Percentiles rank a stretch among this genome's conserved stretches.
These are phyloP conservation scores for Zaprionus ornatus DNA, from an alignment of 1,140 invertebrate species.

Conservation along the genomic window DNA sequence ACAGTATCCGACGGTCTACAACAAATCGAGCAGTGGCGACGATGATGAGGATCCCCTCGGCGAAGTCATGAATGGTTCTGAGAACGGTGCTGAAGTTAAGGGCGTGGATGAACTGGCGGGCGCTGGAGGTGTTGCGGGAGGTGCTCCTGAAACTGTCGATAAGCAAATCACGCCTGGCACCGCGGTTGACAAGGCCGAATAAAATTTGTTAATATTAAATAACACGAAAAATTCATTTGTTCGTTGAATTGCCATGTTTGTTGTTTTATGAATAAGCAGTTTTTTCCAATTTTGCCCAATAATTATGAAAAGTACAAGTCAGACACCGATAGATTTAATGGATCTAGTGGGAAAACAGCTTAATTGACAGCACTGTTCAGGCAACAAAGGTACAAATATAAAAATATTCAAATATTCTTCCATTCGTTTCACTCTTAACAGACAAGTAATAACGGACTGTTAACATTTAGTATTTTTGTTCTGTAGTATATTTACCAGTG, in stretches of 20 bases:
- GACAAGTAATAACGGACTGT: not conserved
- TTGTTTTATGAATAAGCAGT: not conserved
- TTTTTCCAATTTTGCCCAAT: not conserved
- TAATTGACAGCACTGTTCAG: too few relatives aligned
- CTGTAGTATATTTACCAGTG: not conserved
- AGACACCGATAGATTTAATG: too few relatives aligned
- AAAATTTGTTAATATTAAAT: conserved; percentile 8
- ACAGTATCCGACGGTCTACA: conserved; percentile 94
- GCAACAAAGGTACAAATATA: too few relatives aligned
- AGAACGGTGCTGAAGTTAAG: conserved; percentile 23
- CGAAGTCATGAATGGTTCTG: conserved; percentile 50
- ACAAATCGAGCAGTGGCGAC: conserved; percentile 87
- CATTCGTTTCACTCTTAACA: not conserved
- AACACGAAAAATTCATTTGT: not conserved
- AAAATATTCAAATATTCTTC: too few relatives aligned
- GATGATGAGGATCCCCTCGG: conserved; percentile 72
- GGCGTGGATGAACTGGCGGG: conserved; percentile 47
- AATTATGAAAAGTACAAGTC: too few relatives aligned
- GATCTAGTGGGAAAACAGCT: too few relatives aligned
- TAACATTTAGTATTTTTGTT: not conserved
- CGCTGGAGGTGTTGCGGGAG: conserved; percentile 18
- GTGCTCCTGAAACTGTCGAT: not conserved
- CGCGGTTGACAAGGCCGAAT: conserved; percentile 45
- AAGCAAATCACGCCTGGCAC: conserved; percentile 2
- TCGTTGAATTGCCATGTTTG: not conserved